These are phyloP conservation scores for Rhinichthys klamathensis DNA, from an alignment of 2,113 vertebrate species.

Conservation along the genomic window DNA sequence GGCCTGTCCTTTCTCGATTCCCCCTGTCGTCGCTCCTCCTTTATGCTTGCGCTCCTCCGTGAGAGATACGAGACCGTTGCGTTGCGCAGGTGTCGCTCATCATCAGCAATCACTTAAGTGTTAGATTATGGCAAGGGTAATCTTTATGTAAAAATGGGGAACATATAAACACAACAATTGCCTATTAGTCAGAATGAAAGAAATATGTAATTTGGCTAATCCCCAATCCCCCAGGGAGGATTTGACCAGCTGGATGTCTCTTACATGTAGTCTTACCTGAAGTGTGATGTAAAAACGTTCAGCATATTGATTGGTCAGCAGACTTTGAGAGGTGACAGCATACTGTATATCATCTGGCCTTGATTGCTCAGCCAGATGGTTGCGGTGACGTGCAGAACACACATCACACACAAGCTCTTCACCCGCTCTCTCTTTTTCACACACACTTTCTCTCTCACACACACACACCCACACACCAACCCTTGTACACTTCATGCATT, in stretches of 20 bases:
- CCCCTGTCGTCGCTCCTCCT: too few species aligned
- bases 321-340: slow-evolving; percentile 21
- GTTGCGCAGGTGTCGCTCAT: too few species aligned
- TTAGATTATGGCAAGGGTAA: background rate
- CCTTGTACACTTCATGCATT: background rate
- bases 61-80: too few species aligned
- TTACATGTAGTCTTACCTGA: background rate
- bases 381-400: slow-evolving; percentile 12
- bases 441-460: background rate
- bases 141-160: background rate
- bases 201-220: too few species aligned
- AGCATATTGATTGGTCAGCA: slow-evolving; percentile 36
- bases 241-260: background rate
- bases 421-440: slow-evolving; percentile 21
- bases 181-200: background rate
- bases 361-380: slow-evolving; percentile 39
- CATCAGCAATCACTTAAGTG: too few species aligned
- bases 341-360: slow-evolving; percentile 18
- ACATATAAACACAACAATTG: background rate
- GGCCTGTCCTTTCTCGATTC: too few species aligned
- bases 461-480: slow-evolving; percentile 17
- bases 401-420: slow-evolving; percentile 41
- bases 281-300: background rate
- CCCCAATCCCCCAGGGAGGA: too few species aligned
- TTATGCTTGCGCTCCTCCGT: too few species aligned